Conservation (phyloP, 2,113 vertebrate species). For the Anoura caudifer region DNA sequence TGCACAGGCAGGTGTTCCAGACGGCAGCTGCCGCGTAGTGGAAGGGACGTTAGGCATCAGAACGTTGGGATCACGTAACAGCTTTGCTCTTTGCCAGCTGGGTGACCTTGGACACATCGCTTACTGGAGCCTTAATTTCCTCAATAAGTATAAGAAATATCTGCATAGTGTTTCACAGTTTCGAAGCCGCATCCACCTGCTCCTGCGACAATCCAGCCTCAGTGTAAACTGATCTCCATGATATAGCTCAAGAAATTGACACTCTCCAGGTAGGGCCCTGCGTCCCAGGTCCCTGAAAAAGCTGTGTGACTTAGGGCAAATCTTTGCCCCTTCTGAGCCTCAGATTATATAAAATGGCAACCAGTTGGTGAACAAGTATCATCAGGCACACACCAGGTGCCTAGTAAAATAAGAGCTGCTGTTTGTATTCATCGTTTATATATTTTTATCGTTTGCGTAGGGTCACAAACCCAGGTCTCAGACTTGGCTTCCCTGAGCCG, state of each 20-base stretch:
- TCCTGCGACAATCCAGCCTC: neutral
- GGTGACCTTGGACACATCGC: neutral
- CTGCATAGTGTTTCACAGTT: neutral
- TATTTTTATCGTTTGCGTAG: neutral
- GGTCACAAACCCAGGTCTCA: neutral
- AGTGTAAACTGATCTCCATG: neutral
- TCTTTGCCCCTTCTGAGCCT: neutral
- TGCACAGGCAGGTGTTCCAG: neutral
- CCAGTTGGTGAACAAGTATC: neutral
- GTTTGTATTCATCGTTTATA: neutral
- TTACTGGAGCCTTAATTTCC: neutral
- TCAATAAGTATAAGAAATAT: neutral
- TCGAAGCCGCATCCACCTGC: neutral
- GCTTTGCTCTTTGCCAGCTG: neutral
- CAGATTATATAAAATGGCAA: neutral
- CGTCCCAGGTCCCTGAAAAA: neutral
- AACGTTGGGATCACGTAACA: neutral
- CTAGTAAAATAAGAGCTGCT: neutral
- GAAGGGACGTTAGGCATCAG: neutral
- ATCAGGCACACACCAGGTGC: too few species aligned
- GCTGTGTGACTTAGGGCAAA: neutral
- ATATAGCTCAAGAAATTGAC: neutral
- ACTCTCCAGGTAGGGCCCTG: neutral
- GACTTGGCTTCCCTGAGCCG: neutral
- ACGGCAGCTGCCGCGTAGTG: neutral